Evolutionary conservation across 2,888 invertebrate species (phyloP).

Genomic region (Fragum sueziense): DNA sequence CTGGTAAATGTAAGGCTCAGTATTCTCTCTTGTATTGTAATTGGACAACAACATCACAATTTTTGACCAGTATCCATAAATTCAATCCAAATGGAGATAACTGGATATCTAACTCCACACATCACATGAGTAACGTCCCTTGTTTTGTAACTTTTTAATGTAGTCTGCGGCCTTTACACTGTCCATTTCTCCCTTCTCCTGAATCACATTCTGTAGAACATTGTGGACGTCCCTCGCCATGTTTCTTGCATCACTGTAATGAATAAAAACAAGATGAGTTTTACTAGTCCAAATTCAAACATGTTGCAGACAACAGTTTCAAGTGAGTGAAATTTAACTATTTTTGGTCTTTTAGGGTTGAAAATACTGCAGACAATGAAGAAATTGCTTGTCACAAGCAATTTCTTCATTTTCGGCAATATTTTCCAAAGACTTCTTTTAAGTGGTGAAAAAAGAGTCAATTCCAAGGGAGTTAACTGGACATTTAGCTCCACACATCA

Average conservation of each 20-base stretch:
- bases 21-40: no score
- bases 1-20: no score
- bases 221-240: constrained; percentile 99
- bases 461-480: not conserved
- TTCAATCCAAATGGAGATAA: no score
- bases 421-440: not conserved
- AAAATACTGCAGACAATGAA: not conserved
- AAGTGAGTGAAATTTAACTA: no score
- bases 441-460: not conserved
- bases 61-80: no score
- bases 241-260: constrained; percentile 96
- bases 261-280: no score
- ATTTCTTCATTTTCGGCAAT: not conserved
- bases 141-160: constrained; percentile 98
- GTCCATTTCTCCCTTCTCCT: constrained; percentile 92
- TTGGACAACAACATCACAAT: no score
- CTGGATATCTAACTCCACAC: constrained; percentile 92
- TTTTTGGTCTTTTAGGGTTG: no score
- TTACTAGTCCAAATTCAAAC: no score
- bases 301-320: no score
- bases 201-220: constrained; percentile 90
- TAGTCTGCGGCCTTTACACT: constrained; percentile 94
- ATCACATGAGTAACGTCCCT: constrained; percentile 98
- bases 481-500: constrained; percentile 94
- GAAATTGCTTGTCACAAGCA: not conserved